phyloP scores from a whole-genome alignment of 2,113 vertebrate species.

The Okapia johnstoni region DNA sequence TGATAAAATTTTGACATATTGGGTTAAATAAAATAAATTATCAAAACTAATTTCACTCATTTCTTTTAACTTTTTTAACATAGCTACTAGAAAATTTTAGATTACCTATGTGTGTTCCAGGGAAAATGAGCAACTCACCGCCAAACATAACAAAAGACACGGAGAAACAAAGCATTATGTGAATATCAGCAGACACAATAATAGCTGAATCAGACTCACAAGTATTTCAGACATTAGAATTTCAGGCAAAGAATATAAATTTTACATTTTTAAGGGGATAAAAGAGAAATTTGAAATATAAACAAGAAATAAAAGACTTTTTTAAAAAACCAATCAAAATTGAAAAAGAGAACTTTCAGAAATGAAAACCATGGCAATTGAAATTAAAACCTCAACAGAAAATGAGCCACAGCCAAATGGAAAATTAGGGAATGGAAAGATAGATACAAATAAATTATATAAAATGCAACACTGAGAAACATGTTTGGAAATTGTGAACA shows the following conservation, averaged over 20 bases:
- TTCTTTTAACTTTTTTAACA: constrained; percentile 8
- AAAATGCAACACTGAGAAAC: neutral
- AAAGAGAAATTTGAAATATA: neutral
- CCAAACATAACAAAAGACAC: neutral
- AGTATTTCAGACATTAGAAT: neutral
- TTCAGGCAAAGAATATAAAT: neutral
- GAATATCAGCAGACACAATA: neutral
- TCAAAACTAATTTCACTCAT: constrained; percentile 5
- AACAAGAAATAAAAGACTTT: neutral
- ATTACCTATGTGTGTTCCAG: neutral
- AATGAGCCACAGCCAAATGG: neutral
- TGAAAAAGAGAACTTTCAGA: neutral
- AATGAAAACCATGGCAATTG: neutral
- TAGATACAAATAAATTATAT: neutral
- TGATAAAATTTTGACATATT: neutral
- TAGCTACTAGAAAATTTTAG: neutral
- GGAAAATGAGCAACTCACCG: neutral
- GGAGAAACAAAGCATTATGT: neutral
- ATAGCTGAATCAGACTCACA: neutral
- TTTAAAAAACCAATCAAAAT: neutral
- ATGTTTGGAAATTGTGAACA: neutral
- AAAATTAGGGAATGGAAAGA: constrained; percentile 32
- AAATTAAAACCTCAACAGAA: constrained; percentile 22
- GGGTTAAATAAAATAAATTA: neutral
- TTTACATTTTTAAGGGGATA: neutral